Evolutionary conservation across 2,797 vertebrate genomes (phyloP).

Genomic region (Kryptolebias ocellatus): DNA sequence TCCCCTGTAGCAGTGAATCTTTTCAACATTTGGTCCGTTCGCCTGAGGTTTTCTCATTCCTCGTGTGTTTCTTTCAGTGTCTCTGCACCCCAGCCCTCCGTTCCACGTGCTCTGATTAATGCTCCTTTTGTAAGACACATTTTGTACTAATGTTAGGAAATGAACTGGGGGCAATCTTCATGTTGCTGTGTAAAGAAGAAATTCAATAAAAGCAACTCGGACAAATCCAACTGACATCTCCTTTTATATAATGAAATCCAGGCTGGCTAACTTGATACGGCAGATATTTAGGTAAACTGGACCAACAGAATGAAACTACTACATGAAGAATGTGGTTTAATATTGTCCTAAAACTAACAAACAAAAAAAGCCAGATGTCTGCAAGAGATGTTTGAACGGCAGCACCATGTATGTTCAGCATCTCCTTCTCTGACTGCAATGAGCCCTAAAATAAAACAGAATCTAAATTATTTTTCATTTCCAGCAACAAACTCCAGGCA

Average conservation of each 20-base stretch:
- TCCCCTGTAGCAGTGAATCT: conserved; percentile 47
- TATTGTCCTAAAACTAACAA: no score
- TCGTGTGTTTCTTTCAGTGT: conserved; percentile 40
- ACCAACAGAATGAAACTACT: no score
- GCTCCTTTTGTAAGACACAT: conserved; percentile 74
- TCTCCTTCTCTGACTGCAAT: no score
- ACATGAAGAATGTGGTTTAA: no score
- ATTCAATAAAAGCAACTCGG: conserved; percentile 72
- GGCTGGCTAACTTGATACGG: no score
- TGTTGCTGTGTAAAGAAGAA: conserved; percentile 64
- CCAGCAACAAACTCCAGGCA: no score
- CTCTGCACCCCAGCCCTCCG: conserved; percentile 49
- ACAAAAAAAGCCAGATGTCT: no score
- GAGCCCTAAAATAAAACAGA: no score
- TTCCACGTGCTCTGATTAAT: conserved; percentile 49
- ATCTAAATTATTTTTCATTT: no score
- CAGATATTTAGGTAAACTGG: no score
- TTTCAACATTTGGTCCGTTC: conserved; percentile 31
- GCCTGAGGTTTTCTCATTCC: conserved; percentile 44
- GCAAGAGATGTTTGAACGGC: no score
- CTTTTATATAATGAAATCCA: background rate
- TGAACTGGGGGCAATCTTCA: conserved; percentile 57
- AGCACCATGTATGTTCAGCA: no score
- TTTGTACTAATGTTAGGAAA: conserved; percentile 79
- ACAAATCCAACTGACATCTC: conserved; percentile 22